Conservation (phyloP, 2,113 vertebrate species). For the Myxocyprinus asiaticus region DNA sequence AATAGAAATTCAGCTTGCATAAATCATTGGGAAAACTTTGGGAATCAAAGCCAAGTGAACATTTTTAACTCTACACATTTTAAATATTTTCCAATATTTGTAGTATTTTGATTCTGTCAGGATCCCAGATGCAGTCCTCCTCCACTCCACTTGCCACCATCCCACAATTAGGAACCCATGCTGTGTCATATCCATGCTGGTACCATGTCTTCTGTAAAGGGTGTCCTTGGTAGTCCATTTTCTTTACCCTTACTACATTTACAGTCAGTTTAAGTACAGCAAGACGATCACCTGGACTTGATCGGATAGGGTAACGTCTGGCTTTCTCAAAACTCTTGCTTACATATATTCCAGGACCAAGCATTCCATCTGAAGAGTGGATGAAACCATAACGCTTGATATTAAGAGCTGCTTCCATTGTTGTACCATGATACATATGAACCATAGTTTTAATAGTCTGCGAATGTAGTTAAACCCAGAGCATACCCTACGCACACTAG, state of each 20-base stretch:
- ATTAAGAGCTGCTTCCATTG: background rate
- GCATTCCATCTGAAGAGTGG: conserved; percentile 40
- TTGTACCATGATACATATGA: conserved; percentile 58
- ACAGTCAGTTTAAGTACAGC: conserved; percentile 41
- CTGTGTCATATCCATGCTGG: conserved; percentile 48
- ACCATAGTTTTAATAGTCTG: too few relatives aligned
- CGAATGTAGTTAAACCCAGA: too few relatives aligned
- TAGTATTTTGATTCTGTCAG: conserved; percentile 35
- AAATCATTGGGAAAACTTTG: too few relatives aligned
- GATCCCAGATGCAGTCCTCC: conserved; percentile 55
- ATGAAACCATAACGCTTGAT: conserved; percentile 40
- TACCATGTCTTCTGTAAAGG: conserved; percentile 54
- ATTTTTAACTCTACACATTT: too few relatives aligned
- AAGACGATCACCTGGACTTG: background rate
- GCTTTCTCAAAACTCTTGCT: conserved; percentile 47
- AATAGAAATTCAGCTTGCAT: too few relatives aligned
- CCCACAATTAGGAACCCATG: conserved; percentile 56
- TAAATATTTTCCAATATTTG: background rate
- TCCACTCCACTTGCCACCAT: conserved; percentile 52
- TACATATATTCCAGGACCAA: conserved; percentile 54
- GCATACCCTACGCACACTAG: too few relatives aligned
- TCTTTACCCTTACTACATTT: conserved; percentile 51
- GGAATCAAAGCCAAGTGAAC: too few relatives aligned
- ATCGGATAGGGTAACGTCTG: conserved; percentile 29
- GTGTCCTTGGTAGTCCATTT: conserved; percentile 47